phyloP scores from a whole-genome alignment of 2,113 vertebrate species.

The Phrynosoma platyrhinos region DNA sequence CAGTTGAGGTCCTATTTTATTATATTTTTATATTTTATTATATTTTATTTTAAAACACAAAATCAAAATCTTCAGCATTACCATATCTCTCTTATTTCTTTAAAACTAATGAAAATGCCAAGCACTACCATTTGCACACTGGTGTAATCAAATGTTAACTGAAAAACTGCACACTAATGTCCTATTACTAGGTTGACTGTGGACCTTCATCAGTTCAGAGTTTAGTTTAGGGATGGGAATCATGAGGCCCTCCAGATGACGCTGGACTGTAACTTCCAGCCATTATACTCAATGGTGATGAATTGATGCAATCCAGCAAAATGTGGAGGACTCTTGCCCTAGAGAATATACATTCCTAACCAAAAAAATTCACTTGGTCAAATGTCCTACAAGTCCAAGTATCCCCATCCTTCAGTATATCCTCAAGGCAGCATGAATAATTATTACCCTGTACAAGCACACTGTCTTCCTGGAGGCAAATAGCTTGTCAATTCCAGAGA shows the following conservation, averaged over 20 bases:
- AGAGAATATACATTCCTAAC: conserved; percentile 4
- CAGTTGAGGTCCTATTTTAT: neutral
- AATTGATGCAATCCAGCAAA: too few species aligned
- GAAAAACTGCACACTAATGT: neutral
- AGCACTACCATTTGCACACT: neutral
- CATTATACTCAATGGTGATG: too few species aligned
- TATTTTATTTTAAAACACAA: conserved; percentile 3
- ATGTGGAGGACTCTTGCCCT: neutral
- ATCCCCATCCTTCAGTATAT: conserved; percentile 64
- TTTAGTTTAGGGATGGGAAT: too few species aligned
- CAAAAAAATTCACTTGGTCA: neutral
- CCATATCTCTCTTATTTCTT: neutral
- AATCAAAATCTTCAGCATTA: neutral
- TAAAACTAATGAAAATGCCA: conserved; percentile 13
- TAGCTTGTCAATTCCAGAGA: conserved; percentile 73
- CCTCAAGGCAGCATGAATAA: conserved; percentile 68
- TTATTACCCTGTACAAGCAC: conserved; percentile 71
- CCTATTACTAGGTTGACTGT: conserved; percentile 6
- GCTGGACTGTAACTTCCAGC: too few species aligned
- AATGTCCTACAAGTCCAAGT: neutral
- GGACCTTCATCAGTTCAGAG: neutral
- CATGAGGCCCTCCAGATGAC: too few species aligned
- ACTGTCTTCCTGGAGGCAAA: conserved; percentile 69
- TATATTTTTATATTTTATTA: neutral
- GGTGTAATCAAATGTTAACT: conserved; percentile 32